Conservation (phyloP, 2,888 invertebrate genomes). For the Tiliacea aurago region DNA sequence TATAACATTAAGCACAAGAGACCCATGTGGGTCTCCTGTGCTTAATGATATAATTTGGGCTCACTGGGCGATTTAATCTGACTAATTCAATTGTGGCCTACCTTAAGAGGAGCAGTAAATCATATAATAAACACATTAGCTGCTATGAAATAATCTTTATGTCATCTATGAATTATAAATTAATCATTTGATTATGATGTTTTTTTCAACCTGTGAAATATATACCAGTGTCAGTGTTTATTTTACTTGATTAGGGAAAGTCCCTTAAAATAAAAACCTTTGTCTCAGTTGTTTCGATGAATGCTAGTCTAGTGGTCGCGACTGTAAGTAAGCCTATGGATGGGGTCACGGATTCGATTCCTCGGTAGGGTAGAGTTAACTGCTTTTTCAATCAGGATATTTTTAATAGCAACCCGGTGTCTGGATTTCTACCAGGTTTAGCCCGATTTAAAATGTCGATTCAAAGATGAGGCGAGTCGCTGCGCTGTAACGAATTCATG, state of each 20-base stretch:
- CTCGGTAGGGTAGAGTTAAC: no score
- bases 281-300: neutral
- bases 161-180: constrained; percentile 29
- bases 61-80: constrained; percentile 20
- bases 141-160: constrained; percentile 21
- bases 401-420: neutral
- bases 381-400: neutral
- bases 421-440: neutral
- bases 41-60: no score
- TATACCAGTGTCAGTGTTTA: neutral
- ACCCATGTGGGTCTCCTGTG: no score
- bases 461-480: no score
- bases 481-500: no score
- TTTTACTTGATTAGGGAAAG: neutral
- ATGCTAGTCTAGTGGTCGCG: no score
- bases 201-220: neutral
- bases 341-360: neutral
- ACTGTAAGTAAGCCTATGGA: no score
- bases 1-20: constrained; percentile 24
- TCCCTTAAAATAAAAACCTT: neutral
- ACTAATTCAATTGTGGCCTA: constrained; percentile 46
- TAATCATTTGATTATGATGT: neutral
- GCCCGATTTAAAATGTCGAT: no score
- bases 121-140: constrained; percentile 41
- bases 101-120: constrained; percentile 40